phyloP scores from a whole-genome alignment of 2,888 invertebrate genomes.

The Coleophora flavipennella region DNA sequence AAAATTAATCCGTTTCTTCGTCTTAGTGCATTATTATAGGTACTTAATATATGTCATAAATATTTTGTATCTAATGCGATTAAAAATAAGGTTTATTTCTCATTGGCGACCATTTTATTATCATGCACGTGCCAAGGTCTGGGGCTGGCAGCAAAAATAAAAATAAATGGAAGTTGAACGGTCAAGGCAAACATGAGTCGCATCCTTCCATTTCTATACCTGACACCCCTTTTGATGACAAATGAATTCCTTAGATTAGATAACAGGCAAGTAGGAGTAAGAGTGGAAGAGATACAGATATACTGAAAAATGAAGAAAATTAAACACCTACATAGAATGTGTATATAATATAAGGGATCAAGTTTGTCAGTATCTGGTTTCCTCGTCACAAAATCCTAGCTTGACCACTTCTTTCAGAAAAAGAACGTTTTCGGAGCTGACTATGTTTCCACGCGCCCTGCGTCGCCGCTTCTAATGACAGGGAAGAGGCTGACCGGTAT shows the following conservation, averaged over 20 bases:
- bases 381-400: too few relatives aligned
- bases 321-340: not conserved
- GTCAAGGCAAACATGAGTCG: slow-evolving; percentile 60
- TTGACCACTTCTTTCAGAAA: too few relatives aligned
- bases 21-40: too few relatives aligned
- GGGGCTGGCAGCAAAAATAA: slow-evolving; percentile 42
- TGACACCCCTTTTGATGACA: slow-evolving; percentile 27
- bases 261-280: not conserved
- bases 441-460: slow-evolving; percentile 70
- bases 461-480: slow-evolving; percentile 68
- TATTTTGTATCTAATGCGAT: too few relatives aligned
- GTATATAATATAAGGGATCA: not conserved
- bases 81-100: too few relatives aligned
- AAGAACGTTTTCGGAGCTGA: too few relatives aligned
- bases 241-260: too few relatives aligned
- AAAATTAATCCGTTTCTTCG: too few relatives aligned
- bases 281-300: not conserved
- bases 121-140: slow-evolving; percentile 37
- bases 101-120: slow-evolving; percentile 14
- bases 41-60: too few relatives aligned
- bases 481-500: slow-evolving; percentile 51
- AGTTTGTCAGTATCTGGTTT: too few relatives aligned
- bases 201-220: slow-evolving; percentile 34
- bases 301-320: not conserved
- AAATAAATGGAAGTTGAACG: slow-evolving; percentile 64